phyloP scores from a whole-genome alignment of 2,113 vertebrate genomes.

The Tursiops truncatus region DNA sequence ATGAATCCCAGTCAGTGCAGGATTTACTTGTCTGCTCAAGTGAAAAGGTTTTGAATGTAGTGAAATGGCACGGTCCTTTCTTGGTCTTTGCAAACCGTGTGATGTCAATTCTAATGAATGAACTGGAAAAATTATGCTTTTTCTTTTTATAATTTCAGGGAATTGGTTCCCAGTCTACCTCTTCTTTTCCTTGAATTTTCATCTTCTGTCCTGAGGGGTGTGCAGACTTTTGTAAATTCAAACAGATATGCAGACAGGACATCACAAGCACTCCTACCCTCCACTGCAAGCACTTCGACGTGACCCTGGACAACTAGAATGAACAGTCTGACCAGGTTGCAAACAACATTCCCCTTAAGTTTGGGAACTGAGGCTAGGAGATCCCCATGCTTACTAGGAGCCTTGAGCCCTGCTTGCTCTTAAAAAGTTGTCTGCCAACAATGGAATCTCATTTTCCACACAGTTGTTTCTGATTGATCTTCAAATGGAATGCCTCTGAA shows the following conservation, averaged over 20 bases:
- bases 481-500: not conserved
- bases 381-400: not conserved
- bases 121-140: constrained; percentile 67
- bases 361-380: not conserved
- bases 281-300: not conserved
- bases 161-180: constrained; percentile 49
- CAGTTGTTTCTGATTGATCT: not conserved
- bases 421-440: not conserved
- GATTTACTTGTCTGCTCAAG: constrained; percentile 76
- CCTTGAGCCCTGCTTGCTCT: not conserved
- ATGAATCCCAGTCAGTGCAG: constrained; percentile 86
- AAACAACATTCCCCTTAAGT: not conserved
- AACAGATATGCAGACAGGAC: constrained; percentile 12
- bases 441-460: not conserved
- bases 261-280: not conserved
- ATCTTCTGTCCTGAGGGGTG: constrained; percentile 22
- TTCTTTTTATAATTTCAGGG: constrained; percentile 60
- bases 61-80: constrained; percentile 73
- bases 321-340: not conserved
- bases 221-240: constrained; percentile 43
- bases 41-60: constrained; percentile 78
- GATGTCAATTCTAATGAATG: constrained; percentile 74
- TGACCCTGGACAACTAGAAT: not conserved
- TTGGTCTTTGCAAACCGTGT: constrained; percentile 63
- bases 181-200: constrained; percentile 68